Evolutionary conservation across 2,113 vertebrate species (phyloP), one percentile per base, ranked within the genome.

Genomic region (Regulus satrapa): DNA sequence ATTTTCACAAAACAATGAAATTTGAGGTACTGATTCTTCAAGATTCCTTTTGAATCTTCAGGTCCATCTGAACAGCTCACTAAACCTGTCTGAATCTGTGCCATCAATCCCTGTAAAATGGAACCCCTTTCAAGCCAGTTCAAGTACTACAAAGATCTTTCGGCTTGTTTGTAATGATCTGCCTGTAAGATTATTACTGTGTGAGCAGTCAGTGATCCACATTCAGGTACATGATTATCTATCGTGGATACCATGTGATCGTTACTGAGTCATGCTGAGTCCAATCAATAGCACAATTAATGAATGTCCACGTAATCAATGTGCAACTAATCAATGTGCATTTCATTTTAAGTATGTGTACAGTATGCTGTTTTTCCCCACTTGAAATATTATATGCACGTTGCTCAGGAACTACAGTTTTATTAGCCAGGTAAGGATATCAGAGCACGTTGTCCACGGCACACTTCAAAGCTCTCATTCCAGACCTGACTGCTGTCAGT

Each of bases 171-270:
- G 28, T 9, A 74, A 52, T 9, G 24, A 91, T 48, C n/a, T 1
- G 5, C 34, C 43, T 25, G 14, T 11, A 31, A 45, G 56, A 34
- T 9, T 52, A 36, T 6, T 36, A 31, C 4, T 59, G 43, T 31
- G 73, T 1, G 0, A 71, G 41, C 34, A 79, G 62, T 2, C 32
- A 48, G 28, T n/a, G 76, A 75, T n/a, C 72, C 58, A 55, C 54
- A 84, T 38, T n/a, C 58, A 64, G 34, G 52, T 62, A 28, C 5
- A 3, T 14, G 32, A 45, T 32, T 69, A 86, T 4, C 1, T 69
- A 86, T 4, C 1, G 0, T 1, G 0, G 76, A 58, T 8, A 31
- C 21, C 8, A 2, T 1, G 3, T 1, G 3, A 83, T 12, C 14
- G 0, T 54, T 34, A 80, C 62, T 76, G 67, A 83, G 63, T 51